Base-by-base conservation (phyloP, 2,113 vertebrate genomes). In the Pseudorectes ferrugineus region DNA sequence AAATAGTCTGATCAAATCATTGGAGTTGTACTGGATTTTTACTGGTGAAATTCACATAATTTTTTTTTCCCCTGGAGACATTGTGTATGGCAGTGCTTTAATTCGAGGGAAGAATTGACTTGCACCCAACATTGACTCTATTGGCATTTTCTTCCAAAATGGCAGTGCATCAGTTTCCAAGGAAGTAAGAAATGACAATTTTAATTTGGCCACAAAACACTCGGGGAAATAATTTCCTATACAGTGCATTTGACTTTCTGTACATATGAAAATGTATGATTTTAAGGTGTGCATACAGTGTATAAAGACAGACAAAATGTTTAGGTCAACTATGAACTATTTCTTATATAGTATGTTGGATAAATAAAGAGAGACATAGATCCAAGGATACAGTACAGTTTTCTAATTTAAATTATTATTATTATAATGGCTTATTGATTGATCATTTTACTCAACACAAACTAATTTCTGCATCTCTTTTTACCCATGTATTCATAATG, bases 371-470 rank as follows among this genome's bases (percentile, higher is more conserved):
- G 62, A 58, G 35, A 71, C 33, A 71, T 77, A 89, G 61, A 91
- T 94, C 55, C 75, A 91, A 71, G 38, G 59, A 75, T 59, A 82
- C 55, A 82, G 43, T 89, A 22, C 16, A 57, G 8, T 91, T 90
- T 83, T 59, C 73, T 96, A 52, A 81, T 95, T 93, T 45, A 94
- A 96, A 74, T 93, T 12, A 75, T 91, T 96, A 61, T 87, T 96
- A 55, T 88, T 96, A 58, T 61, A 78, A 61, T 85, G n/a, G 43
- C 61, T 88, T 83, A 29, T 65, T 95, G 65, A 29, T 62, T 93
- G 67, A 62, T 63, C 4, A 73, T 95, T 96, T 93, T 85, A 68
- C 42, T 91, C 63, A 90, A 54, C 35, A 35, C 31, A 23, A 38
- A 22, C 59, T 88, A 22, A 57, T 63, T 88, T 92, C 93, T 89